Conservation (phyloP, 2,888 invertebrate species). For the Archips crataeganus region DNA sequence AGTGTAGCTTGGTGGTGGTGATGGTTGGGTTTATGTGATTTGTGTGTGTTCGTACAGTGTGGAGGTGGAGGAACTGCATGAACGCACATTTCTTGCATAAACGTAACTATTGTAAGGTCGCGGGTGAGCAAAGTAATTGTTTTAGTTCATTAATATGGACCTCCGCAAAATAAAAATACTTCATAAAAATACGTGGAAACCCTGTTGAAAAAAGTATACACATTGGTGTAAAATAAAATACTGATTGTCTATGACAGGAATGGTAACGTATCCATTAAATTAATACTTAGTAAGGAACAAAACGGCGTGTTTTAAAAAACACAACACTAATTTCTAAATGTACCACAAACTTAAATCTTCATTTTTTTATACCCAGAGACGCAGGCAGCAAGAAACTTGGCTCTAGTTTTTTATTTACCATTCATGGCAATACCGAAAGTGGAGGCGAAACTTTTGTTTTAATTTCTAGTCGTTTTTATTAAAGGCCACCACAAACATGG, state of each 20-base stretch:
- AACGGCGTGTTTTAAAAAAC: constrained; percentile 4
- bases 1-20: no score
- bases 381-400: neutral
- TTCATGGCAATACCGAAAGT: no score
- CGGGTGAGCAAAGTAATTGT: no score
- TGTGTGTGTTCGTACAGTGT: no score
- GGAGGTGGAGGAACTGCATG: no score
- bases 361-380: neutral
- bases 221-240: constrained; percentile 14
- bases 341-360: constrained; percentile 26
- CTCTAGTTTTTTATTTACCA: no score
- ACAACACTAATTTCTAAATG: constrained; percentile 10
- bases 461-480: neutral
- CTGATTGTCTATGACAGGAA: constrained; percentile 11
- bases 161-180: constrained; percentile 35
- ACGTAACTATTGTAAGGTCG: no score
- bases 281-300: constrained; percentile 35
- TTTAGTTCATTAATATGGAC: no score
- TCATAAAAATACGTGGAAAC: constrained; percentile 15
- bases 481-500: no score
- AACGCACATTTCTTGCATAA: no score
- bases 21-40: no score
- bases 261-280: constrained; percentile 20
- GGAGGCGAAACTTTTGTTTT: neutral
- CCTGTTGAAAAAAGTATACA: constrained; percentile 4